These are phyloP conservation scores for Acanthacorydalis orientalis DNA, from an alignment of 2,888 invertebrate species.

Conservation along the genomic window DNA sequence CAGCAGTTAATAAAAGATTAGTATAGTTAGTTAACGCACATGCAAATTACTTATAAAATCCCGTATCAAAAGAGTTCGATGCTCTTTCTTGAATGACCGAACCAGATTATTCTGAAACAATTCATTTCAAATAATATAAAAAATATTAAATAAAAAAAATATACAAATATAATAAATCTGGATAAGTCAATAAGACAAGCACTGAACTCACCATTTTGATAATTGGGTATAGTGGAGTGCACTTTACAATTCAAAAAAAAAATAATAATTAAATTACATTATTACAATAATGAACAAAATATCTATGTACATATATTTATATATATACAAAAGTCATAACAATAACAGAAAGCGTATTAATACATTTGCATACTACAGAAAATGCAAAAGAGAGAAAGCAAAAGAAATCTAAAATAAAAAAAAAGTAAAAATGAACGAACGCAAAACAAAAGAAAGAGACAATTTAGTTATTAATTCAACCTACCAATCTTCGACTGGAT, in stretches of 20 bases:
- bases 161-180: not conserved
- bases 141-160: not conserved
- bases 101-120: slow-evolving; percentile 3
- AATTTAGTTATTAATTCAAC: slow-evolving; percentile 22
- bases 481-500: slow-evolving; percentile 51
- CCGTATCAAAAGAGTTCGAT: not conserved
- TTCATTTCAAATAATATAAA: not conserved
- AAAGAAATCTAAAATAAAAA: slow-evolving; percentile 5
- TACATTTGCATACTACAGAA: not conserved
- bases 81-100: not conserved
- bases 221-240: slow-evolving; percentile 7
- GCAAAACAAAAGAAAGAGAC: slow-evolving; percentile 6
- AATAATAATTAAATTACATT: not conserved
- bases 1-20: not conserved
- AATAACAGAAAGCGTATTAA: not conserved
- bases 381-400: slow-evolving; percentile 1
- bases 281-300: not conserved
- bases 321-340: not conserved
- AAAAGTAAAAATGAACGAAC: slow-evolving; percentile 6
- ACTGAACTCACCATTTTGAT: slow-evolving; percentile 4
- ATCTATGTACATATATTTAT: not conserved
- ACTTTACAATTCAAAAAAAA: not conserved
- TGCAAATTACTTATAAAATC: not conserved
- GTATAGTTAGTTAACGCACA: not conserved
- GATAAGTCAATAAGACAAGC: not conserved